Conservation (phyloP, 2,888 invertebrate species). For the Zele albiditarsus region DNA sequence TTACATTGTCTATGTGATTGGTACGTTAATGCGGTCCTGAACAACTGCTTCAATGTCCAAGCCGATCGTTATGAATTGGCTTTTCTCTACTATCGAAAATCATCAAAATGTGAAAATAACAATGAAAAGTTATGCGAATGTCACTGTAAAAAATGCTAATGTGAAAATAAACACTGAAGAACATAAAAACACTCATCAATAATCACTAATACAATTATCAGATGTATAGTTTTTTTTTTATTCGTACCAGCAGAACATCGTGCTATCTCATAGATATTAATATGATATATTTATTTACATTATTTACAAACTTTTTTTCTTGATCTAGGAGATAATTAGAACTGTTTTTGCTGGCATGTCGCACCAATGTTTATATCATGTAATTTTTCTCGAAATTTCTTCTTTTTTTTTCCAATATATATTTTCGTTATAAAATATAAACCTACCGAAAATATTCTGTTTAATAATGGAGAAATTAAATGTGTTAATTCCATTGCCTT, state of each 20-base stretch:
- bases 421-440: conserved; percentile 60
- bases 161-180: conserved; percentile 41
- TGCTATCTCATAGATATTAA: conserved; percentile 57
- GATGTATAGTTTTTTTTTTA: conserved; percentile 52
- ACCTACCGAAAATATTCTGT: conserved; percentile 56
- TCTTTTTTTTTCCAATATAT: conserved; percentile 46
- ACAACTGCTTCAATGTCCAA: conserved; percentile 71
- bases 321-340: conserved; percentile 55
- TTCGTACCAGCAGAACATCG: conserved; percentile 64
- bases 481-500: conserved; percentile 49
- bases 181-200: conserved; percentile 24
- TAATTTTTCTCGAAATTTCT: conserved; percentile 40
- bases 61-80: conserved; percentile 74
- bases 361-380: conserved; percentile 43
- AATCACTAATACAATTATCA: conserved; percentile 32
- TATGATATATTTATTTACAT: conserved; percentile 70
- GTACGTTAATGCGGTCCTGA: conserved; percentile 69
- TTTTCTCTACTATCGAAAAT: conserved; percentile 70
- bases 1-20: conserved; percentile 73
- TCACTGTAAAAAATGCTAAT: conserved; percentile 44
- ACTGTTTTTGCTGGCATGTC: conserved; percentile 31
- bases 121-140: conserved; percentile 47
- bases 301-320: conserved; percentile 66
- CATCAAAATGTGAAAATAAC: conserved; percentile 37
- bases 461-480: conserved; percentile 55